Evolutionary conservation across 1,140 invertebrate species (phyloP).

Genomic region (Drepana arcuata): DNA sequence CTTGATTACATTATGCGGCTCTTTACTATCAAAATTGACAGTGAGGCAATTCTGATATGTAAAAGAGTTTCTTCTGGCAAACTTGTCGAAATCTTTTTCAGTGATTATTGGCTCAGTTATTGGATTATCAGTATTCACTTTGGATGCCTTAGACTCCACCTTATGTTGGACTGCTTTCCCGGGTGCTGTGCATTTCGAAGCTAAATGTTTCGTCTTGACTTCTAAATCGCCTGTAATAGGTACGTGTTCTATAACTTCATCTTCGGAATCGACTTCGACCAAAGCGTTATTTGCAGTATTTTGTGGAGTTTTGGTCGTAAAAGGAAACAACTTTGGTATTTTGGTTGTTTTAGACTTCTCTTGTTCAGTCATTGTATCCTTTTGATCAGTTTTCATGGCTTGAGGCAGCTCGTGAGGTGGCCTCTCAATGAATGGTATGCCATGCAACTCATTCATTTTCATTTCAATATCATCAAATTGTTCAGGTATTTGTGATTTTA

Average conservation of each 20-base stretch:
- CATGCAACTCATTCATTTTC: constrained; percentile 63
- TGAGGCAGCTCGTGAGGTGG: constrained; percentile 38
- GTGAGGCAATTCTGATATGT: constrained; percentile 55
- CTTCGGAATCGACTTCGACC: constrained; percentile 40
- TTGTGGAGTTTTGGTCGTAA: constrained; percentile 26
- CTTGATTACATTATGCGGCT: constrained; percentile 46
- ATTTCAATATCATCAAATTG: constrained; percentile 51
- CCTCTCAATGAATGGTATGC: constrained; percentile 43
- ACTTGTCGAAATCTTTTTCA: constrained; percentile 67
- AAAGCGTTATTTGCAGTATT: constrained; percentile 24
- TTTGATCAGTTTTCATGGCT: constrained; percentile 20
- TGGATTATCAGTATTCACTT: constrained; percentile 6
- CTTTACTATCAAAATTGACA: constrained; percentile 47
- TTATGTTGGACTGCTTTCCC: too few species aligned
- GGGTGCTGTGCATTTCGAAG: constrained; percentile 10
- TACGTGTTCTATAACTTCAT: constrained; percentile 56
- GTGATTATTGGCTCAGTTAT: constrained; percentile 41
- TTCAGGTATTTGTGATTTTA: constrained; percentile 9
- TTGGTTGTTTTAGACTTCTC: constrained; percentile 23
- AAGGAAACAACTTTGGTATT: constrained; percentile 28
- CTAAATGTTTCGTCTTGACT: constrained; percentile 21
- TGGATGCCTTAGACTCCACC: too few species aligned
- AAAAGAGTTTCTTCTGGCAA: constrained; percentile 59
- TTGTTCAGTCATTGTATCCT: constrained; percentile 15
- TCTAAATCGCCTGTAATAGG: constrained; percentile 53